These are phyloP conservation scores for Plumapathes pennacea DNA, from an alignment of 92 coral and sea anemone genomes.

Conservation along the genomic window DNA sequence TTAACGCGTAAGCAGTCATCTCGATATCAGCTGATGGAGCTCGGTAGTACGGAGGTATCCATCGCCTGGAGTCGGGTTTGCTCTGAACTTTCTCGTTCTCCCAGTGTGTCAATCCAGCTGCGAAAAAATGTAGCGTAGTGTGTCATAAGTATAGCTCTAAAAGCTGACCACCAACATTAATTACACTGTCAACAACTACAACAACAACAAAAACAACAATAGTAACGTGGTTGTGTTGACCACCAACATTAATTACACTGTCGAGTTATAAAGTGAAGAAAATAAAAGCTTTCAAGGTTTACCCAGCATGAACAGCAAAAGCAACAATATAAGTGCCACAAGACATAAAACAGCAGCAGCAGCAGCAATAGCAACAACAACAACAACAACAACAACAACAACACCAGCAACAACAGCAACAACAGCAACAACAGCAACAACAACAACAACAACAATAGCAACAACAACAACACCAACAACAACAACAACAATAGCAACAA, in stretches of 20 bases:
- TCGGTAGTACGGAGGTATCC: slow-evolving; percentile 57
- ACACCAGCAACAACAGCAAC: not conserved
- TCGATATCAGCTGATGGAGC: slow-evolving; percentile 81
- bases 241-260: not conserved
- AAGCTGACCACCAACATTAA: too few species aligned
- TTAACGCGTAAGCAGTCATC: slow-evolving; percentile 90
- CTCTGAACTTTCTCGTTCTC: slow-evolving; percentile 30
- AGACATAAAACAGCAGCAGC: not conserved
- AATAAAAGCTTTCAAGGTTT: too few species aligned
- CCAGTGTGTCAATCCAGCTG: slow-evolving; percentile 80
- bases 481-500: not conserved
- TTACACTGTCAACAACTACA: too few species aligned
- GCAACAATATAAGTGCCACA: not conserved
- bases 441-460: not conserved
- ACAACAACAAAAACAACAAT: not conserved
- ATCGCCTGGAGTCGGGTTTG: slow-evolving; percentile 11
- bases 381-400: not conserved
- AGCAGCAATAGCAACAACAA: not conserved
- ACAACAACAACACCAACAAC: not conserved
- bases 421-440: not conserved
- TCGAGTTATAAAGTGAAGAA: too few species aligned
- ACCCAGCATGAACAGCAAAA: not conserved
- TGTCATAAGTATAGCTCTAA: not conserved
- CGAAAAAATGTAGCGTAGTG: not conserved
- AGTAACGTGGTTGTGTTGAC: too few species aligned